Evolutionary conservation across 2,888 invertebrate genomes (phyloP), one percentile per base, ranked within the genome.

Genomic region (Agriopis marginaria): DNA sequence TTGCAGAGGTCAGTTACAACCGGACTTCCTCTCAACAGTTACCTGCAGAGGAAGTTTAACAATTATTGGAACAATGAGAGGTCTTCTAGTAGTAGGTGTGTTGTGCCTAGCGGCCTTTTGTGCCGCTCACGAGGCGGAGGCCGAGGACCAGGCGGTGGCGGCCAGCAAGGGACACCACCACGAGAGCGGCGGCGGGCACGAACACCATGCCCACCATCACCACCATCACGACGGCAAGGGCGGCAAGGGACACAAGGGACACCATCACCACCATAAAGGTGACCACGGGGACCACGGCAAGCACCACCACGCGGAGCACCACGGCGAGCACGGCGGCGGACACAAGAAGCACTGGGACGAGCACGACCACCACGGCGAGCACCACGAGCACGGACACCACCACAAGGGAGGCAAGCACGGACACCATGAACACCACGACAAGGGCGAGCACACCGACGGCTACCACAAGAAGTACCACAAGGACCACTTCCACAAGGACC

Each of bases 391-490:
- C 60, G 97, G 96, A 7, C 96, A 97, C 78, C 96, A 96, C 73
- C 96, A 97, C 85, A 97, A 97, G 84, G 97, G 96, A 7, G 96
- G 95, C 45, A 97, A 97, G 84, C 96, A 96, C 85, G 97, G 96
- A n/a, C 96, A 97, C 82, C 97, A 97, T 80, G 97, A 97, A 77
- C 97, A 97, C 50, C 97, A 97, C 89, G 97, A 97, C 83, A 97
- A 97, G 85, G 97, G 97, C 0, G 97, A 97, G 80, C 97, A 97
- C 80, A 95, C 96, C 66, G 96, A 97, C 78, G 97, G 97, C 8
- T 97, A 96, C 89, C 97, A 98, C 88, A 97, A 97, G 91, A 97
- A 97, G 81, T 95, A 97, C 81, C 97, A 97, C 91, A 98, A 98
- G 89, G 97, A 98, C 80, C 98, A 98, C 89, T 97, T 96, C 91